Evolutionary conservation across 2,888 invertebrate genomes (phyloP).

Genomic region (Phoenoteleia sp.): DNA sequence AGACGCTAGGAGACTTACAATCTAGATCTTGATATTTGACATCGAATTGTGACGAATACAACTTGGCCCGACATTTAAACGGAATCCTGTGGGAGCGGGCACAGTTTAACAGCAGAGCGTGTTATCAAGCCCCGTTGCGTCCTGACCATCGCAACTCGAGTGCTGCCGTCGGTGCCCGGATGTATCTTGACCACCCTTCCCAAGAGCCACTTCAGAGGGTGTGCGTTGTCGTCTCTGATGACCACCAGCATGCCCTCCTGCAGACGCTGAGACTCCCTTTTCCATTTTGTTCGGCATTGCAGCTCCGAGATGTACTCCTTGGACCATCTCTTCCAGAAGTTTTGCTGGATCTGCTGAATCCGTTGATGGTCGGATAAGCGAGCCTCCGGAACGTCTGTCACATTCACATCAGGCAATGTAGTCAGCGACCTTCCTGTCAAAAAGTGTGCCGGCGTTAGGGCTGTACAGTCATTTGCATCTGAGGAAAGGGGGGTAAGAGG

Average conservation of each 20-base stretch:
- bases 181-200: background rate
- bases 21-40: no score
- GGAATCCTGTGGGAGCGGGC: background rate
- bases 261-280: background rate
- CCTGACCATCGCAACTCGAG: background rate
- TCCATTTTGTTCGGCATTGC: slow-evolving; percentile 74
- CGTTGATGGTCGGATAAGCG: slow-evolving; percentile 72
- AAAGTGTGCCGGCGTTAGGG: slow-evolving; percentile 80
- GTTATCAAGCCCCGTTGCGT: background rate
- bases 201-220: slow-evolving; percentile 1
- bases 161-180: background rate
- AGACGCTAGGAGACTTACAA: no score
- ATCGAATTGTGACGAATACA: no score
- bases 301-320: slow-evolving; percentile 76
- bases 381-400: background rate
- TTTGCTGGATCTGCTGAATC: slow-evolving; percentile 68
- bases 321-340: slow-evolving; percentile 74
- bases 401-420: slow-evolving; percentile 55
- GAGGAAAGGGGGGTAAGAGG: slow-evolving; percentile 10
- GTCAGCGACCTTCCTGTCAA: slow-evolving; percentile 76
- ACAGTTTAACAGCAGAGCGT: background rate
- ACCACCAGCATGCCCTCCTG: background rate
- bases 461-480: background rate
- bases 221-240: background rate
- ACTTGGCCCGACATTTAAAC: no score